These are phyloP conservation scores for Hycleus cichorii DNA, from an alignment of 1,140 invertebrate species.

Conservation along the genomic window DNA sequence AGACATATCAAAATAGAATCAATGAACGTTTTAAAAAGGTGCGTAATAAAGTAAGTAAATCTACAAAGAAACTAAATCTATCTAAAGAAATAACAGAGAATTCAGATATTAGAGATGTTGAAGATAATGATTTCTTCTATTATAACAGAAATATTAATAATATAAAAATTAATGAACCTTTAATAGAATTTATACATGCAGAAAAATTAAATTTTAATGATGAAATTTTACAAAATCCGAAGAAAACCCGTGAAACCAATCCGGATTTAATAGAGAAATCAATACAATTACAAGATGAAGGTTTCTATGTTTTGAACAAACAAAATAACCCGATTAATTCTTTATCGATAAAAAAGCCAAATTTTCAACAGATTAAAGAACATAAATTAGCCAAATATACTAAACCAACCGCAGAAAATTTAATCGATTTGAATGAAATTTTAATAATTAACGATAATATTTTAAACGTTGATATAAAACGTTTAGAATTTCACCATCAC, in stretches of 20 bases:
- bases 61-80: conserved; percentile 11
- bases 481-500: conserved; percentile 41
- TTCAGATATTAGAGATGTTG: conserved; percentile 13
- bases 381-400: conserved; percentile 6
- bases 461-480: conserved; percentile 37
- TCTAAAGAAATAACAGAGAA: conserved; percentile 1
- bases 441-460: conserved; percentile 31
- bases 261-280: neutral
- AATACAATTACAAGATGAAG: neutral
- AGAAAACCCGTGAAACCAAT: neutral
- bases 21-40: conserved; percentile 23
- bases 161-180: neutral
- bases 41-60: conserved; percentile 19
- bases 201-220: neutral
- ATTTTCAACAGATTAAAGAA: conserved; percentile 9
- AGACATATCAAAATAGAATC: conserved; percentile 23
- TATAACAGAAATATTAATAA: neutral
- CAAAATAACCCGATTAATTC: conserved; percentile 16
- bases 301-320: neutral
- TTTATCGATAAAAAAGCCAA: conserved; percentile 13
- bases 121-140: conserved; percentile 9
- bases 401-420: conserved; percentile 8
- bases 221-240: too few relatives aligned
- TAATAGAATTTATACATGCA: neutral
- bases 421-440: conserved; percentile 28